Conservation (phyloP, 2,113 vertebrate genomes). For the Cyphomyrus plagiostoma region DNA sequence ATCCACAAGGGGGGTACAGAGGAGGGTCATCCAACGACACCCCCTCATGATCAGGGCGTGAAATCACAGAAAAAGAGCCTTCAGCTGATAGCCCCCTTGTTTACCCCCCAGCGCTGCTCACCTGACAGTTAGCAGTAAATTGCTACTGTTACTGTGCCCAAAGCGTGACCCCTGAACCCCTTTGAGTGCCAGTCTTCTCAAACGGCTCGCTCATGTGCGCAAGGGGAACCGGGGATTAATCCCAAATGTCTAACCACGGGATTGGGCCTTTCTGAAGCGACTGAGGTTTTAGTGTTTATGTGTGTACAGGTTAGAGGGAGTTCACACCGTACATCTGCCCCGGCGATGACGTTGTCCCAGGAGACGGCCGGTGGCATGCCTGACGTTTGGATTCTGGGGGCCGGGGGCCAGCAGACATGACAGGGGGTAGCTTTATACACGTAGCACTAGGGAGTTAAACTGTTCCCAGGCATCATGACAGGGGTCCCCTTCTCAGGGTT, state of each 20-base stretch:
- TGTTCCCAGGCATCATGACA: constrained; percentile 38
- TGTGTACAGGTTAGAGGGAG: neutral
- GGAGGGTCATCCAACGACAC: neutral
- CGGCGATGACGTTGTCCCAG: neutral
- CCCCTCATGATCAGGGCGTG: constrained; percentile 62
- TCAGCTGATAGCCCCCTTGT: constrained; percentile 56
- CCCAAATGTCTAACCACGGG: neutral
- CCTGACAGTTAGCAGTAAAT: constrained; percentile 63
- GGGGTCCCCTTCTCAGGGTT: constrained; percentile 19
- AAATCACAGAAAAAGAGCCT: constrained; percentile 59
- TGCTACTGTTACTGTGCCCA: constrained; percentile 50
- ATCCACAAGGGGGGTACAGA: neutral
- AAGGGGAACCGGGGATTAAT: neutral
- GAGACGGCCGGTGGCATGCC: neutral
- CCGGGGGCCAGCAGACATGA: neutral
- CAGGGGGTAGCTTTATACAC: constrained; percentile 43
- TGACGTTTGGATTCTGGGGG: neutral
- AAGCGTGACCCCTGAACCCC: constrained; percentile 26
- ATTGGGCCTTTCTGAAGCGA: neutral
- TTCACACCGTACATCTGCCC: neutral
- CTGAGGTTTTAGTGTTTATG: neutral
- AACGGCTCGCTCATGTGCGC: neutral
- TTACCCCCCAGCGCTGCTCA: constrained; percentile 55
- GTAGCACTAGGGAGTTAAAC: constrained; percentile 44
- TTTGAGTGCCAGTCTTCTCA: constrained; percentile 5